A percentile compares a stretch with the other conserved stretches of the same genome.
Conservation (phyloP, 2,797 vertebrate genomes). For the Cottoperca gobio region DNA sequence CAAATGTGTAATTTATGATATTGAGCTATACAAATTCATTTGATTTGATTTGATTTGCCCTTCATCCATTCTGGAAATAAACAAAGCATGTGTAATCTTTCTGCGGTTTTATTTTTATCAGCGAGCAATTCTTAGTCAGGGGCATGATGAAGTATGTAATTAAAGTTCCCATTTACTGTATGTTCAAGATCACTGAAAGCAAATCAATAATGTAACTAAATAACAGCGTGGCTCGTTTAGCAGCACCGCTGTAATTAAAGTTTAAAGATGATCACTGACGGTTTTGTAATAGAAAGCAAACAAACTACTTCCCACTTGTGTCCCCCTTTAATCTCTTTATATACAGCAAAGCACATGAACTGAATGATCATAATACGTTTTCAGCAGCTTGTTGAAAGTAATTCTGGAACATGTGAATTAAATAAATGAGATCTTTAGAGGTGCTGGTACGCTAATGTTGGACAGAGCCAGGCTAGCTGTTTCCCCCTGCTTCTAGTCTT, state of each 20-base stretch:
- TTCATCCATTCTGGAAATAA: constrained; percentile 29
- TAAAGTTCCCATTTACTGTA: constrained; percentile 22
- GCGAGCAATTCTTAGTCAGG: constrained; percentile 7
- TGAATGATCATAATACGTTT: background rate
- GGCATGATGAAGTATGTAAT: constrained; percentile 29
- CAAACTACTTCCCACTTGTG: background rate
- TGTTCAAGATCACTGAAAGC: constrained; percentile 27
- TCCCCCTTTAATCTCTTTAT: background rate
- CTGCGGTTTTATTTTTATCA: constrained; percentile 29
- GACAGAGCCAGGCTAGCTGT: background rate
- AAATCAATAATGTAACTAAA: constrained; percentile 36
- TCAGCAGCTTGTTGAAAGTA: background rate
- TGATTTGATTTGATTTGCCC: no score
- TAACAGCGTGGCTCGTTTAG: constrained; percentile 31
- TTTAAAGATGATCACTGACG: background rate
- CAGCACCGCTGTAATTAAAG: constrained; percentile 11
- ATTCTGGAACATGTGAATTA: background rate
- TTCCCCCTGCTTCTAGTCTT: background rate
- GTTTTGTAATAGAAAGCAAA: background rate
- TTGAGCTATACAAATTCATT: no score
- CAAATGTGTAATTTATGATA: no score
- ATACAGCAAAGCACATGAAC: background rate
- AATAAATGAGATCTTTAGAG: background rate
- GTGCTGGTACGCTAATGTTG: background rate
- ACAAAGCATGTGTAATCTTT: constrained; percentile 42